Percentiles rank a stretch among this genome's conserved stretches.
Evolutionary conservation across 1,140 invertebrate species (phyloP).

Genomic region (Nomia melanderi): DNA sequence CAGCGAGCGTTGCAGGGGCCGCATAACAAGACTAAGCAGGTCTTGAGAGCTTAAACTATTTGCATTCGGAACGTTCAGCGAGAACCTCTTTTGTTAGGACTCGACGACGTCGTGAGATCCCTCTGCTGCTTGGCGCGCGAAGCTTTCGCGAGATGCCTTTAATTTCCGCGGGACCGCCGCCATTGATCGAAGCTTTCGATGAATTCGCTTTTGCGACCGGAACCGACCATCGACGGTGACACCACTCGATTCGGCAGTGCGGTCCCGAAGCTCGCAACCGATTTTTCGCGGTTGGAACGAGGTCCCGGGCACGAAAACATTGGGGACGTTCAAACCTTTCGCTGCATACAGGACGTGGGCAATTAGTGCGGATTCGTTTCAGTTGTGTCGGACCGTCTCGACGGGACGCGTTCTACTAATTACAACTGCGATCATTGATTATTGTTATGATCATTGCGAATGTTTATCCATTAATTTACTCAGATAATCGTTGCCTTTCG

Average conservation of each 20-base stretch:
- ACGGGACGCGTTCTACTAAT: not conserved
- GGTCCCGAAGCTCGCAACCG: no score
- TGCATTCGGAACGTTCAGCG: slow-evolving; percentile 12
- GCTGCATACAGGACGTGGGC: not conserved
- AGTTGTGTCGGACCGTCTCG: no score
- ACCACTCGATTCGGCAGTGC: no score
- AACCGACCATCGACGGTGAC: no score
- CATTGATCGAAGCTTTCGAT: no score
- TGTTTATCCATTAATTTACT: not conserved
- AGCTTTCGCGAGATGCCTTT: not conserved
- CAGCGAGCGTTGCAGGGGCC: slow-evolving; percentile 16
- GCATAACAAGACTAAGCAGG: slow-evolving; percentile 31
- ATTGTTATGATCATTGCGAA: not conserved
- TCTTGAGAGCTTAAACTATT: slow-evolving; percentile 38
- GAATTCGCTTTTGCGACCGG: no score
- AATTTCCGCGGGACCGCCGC: slow-evolving; percentile 2
- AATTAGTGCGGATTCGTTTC: not conserved
- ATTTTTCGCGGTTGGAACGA: not conserved
- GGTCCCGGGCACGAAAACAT: not conserved
- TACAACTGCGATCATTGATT: not conserved
- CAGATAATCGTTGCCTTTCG: not conserved
- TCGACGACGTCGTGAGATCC: slow-evolving; percentile 18
- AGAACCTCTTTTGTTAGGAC: slow-evolving; percentile 18
- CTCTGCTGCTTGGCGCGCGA: not conserved
- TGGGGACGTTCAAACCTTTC: slow-evolving; percentile 1